Base-by-base conservation (phyloP, 23 tunicate species). In the Corella eumyota region DNA sequence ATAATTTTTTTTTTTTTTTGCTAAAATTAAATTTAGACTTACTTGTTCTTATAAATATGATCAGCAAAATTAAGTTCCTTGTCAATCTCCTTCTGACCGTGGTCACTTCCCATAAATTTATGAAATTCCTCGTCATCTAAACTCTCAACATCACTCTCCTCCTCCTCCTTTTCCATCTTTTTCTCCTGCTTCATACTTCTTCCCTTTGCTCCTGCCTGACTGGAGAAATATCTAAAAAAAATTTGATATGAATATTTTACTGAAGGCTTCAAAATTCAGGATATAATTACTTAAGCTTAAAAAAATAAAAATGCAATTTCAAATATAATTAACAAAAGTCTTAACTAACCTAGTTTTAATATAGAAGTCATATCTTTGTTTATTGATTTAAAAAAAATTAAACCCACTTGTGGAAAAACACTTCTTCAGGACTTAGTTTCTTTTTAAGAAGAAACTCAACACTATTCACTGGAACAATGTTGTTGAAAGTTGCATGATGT, bases 61-160 rank as follows among this genome's bases (percentile, higher is more conserved):
- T 78, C 70, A 1, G 72, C 50, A 37, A 86, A 71, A 24, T 77
- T 71, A 4, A 79, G 76, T 62, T 77, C 67, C 6, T 35, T 33
- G 29, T 74, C 77, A 0, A 75, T 45, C 32, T 73, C 62, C 54
- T 64, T 73, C 50, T 81, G 73, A 20, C 85, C 95, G 52, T 77
- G 63, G 4, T 67, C 69, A 25, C 80, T 73, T 31, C 27, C 45
- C 66, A 78, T 64, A 35, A 88, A 88, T 4, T 63, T 56, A 15
- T 88, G 88, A 61, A 88, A 78, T 51, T 88, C 96, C 24, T 68
- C 87, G 35, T 88, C 88, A 17, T 81, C 66, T 32, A 88, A 34
- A 48, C 61, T 68, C 50, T 72, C 77, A 7, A 80, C 60, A 27
- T 72, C 90, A 44, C 50, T 46, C 5, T 44, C 73, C 1, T 86